Conservation (phyloP, 1,140 invertebrate genomes). For the Zaprionus africanus region DNA sequence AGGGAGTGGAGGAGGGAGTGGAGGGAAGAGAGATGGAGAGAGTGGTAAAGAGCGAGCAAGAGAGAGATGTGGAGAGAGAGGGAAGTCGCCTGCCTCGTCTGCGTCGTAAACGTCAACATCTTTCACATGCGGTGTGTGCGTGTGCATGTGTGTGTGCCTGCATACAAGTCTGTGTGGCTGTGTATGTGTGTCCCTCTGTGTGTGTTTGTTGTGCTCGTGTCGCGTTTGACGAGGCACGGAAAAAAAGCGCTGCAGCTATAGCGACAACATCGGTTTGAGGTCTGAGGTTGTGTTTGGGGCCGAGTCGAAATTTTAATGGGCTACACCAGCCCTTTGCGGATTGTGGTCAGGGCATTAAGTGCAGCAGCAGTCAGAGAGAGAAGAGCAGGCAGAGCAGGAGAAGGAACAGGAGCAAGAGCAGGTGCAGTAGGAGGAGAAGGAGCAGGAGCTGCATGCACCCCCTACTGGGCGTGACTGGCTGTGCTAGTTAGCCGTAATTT, state of each 20-base stretch:
- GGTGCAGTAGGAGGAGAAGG: too few relatives aligned
- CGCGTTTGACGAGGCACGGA: slow-evolving; percentile 35
- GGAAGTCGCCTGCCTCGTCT: slow-evolving; percentile 42
- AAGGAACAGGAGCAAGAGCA: too few relatives aligned
- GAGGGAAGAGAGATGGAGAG: neutral
- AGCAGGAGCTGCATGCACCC: slow-evolving; percentile 18
- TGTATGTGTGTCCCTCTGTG: too few relatives aligned
- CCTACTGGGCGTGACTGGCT: slow-evolving; percentile 19
- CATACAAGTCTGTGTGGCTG: slow-evolving; percentile 5
- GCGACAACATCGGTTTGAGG: slow-evolving; percentile 17
- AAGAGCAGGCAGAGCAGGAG: neutral
- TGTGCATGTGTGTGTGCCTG: slow-evolving; percentile 21
- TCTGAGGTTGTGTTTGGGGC: slow-evolving; percentile 35
- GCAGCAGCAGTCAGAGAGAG: slow-evolving; percentile 13
- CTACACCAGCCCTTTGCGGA: slow-evolving; percentile 32
- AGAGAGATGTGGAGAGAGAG: neutral
- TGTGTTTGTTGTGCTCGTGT: slow-evolving; percentile 24
- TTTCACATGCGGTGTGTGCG: slow-evolving; percentile 49
- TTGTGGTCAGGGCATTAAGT: slow-evolving; percentile 51
- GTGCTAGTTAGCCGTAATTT: slow-evolving; percentile 17
- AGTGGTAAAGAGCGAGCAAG: neutral
- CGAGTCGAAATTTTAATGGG: slow-evolving; percentile 75
- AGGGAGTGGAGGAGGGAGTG: neutral
- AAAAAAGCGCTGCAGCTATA: slow-evolving; percentile 35
- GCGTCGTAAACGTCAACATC: slow-evolving; percentile 70